A percentile compares a stretch with the other conserved stretches of the same genome.
These are phyloP conservation scores for Corythoichthys intestinalis DNA, from an alignment of 2,113 vertebrate species.

Conservation along the genomic window DNA sequence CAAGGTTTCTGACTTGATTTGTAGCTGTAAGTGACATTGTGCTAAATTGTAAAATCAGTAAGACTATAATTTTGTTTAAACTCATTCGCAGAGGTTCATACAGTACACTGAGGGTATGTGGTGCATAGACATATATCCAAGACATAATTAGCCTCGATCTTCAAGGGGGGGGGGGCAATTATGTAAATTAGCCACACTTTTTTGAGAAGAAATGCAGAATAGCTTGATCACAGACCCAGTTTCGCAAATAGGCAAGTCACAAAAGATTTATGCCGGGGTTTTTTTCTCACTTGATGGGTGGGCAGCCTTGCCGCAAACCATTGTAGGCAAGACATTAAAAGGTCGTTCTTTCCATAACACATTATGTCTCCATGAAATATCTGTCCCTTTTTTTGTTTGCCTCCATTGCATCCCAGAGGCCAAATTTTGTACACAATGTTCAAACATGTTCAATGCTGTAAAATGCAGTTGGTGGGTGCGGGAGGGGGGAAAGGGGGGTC, in stretches of 20 bases:
- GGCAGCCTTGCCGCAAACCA: background rate
- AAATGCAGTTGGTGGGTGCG: background rate
- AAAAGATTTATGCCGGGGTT: background rate
- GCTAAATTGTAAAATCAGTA: too few species aligned
- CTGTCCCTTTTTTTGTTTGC: constrained; percentile 11
- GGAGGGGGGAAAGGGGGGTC: background rate
- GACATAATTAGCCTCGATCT: background rate
- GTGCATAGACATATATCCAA: too few species aligned
- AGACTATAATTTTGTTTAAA: too few species aligned
- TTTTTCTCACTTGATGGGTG: background rate
- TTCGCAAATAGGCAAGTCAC: background rate
- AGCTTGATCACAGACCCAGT: background rate
- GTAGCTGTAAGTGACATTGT: too few species aligned
- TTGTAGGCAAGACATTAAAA: background rate
- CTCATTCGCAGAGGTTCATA: too few species aligned
- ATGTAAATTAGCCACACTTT: background rate
- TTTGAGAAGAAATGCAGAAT: background rate
- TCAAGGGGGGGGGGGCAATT: background rate
- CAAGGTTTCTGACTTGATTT: too few species aligned
- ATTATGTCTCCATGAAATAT: background rate
- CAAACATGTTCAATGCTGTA: background rate
- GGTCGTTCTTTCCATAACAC: background rate
- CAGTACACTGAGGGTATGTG: too few species aligned
- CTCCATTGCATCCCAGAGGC: constrained; percentile 13
- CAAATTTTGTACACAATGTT: constrained; percentile 13